Evolutionary conservation across 2,113 vertebrate species (phyloP), one percentile per base, ranked within the genome.

Genomic region (Nanorana parkeri): DNA sequence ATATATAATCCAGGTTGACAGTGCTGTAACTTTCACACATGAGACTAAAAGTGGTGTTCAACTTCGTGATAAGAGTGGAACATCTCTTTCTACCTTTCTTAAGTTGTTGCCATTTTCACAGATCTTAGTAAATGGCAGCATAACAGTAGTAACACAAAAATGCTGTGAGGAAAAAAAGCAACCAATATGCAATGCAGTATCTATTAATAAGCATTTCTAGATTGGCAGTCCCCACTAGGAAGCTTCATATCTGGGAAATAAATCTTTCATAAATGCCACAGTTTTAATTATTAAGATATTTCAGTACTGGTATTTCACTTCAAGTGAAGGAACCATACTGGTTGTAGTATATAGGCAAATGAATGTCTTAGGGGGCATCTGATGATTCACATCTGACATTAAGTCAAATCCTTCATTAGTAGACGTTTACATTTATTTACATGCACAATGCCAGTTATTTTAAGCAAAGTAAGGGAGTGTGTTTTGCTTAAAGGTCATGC

Each of bases 251-350:
- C 17, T 47, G 15, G 24, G 54, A 69, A 60, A 80, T 69, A 68
- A 69, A 80, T 80, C 29, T 80, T 80, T 80, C 67, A 80, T 80
- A 80, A 68, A 80, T 80, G 78, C 32, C 78, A 80, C 17, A 23
- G 60, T 69, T 52, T 80, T 80, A 68, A 80, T 80, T 60, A 80
- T 80, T 80, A 69, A 80, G 67, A 69, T 69, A 67, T 80, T 80
- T 68, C 52, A 60, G 66, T 41, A 69, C 60, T 80, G 67, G 61
- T 80, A 80, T 80, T 80, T 69, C 17, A 69, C 66, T 69, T 80
- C 78, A 80, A 80, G 67, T 80, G 55, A 61, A 32, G 21, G n/a
- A 61, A 11, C 61, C 78, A 47, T n/a, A 26, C 55, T 47, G 32
- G 32, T 55, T 71, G 21, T 61, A 68, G 51, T 41, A 60, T 69